Base-by-base conservation (phyloP, 2,113 vertebrate genomes). In the Excalfactoria chinensis region DNA sequence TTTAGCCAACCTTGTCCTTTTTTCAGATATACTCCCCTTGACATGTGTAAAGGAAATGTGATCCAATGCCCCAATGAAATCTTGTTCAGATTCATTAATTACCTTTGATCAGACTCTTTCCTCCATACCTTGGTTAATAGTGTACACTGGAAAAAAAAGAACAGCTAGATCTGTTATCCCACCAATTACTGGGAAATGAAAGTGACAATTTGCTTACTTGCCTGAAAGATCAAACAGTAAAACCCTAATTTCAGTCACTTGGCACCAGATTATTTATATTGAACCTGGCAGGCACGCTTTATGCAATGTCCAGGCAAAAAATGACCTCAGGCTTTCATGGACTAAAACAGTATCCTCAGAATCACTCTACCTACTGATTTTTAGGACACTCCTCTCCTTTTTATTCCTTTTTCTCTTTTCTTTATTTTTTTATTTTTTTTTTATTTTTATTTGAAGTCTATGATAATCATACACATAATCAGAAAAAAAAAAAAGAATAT, bases 191-290 rank as follows among this genome's bases (percentile, higher is more conserved):
- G 85, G 60, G 86, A 96, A 97, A 94, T 0, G 14, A 95, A 96
- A 96, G 83, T 93, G 97, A 97, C 95, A 95, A 93, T 97, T 95
- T 97, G 94, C 95, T 97, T 97, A 96, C 94, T 95, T 95, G 91
- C 90, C 86, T 93, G 90, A 94, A 95, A 90, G 92, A 96, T 95
- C 94, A 95, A 96, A 95, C 85, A 86, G 85, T 76, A 92, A 93
- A 95, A 44, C 70, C 63, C 88, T 96, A 84, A 93, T 97, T 96
- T 92, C 72, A 63, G 83, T 84, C 89, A 87, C 81, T 96, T 93
- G 88, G 87, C 80, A 56, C 28, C 84, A 59, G 69, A 86, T 91
- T 96, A 79, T 86, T 63, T 86, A 63, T 96, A 97, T 96, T 95
- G 88, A 96, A 94, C 67, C 86, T 97, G 96, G 94, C 97, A 97